These are phyloP conservation scores for Dysidea cf. avara DNA, from an alignment of 37 sponge, comb jelly and placozoan genomes.

Conservation along the genomic window DNA sequence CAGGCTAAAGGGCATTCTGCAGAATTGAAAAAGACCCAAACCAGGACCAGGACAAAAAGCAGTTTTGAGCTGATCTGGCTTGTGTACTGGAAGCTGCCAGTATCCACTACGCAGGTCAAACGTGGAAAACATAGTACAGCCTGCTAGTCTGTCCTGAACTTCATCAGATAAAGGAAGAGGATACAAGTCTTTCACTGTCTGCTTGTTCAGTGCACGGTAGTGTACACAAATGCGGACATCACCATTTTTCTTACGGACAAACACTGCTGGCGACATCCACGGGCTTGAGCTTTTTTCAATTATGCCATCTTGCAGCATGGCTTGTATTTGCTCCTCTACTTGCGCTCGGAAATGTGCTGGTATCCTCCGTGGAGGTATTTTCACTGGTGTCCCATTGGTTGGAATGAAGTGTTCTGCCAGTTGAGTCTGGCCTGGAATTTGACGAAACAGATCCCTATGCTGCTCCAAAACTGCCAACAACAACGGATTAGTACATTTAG, in stretches of 20 bases:
- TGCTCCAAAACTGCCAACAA: neutral
- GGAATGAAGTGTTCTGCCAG: no score
- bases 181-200: conserved; percentile 3
- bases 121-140: neutral
- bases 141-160: conserved; percentile 1
- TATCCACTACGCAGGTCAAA: neutral
- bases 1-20: conserved; percentile 24
- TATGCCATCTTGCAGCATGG: no score
- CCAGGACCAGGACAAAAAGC: conserved; percentile 32
- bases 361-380: no score
- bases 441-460: no score
- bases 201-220: neutral
- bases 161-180: neutral
- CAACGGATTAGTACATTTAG: no score
- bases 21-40: conserved; percentile 19
- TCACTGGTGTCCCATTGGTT: no score
- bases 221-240: neutral
- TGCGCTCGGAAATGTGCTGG: no score
- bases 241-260: conserved; percentile 1
- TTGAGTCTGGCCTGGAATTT: no score
- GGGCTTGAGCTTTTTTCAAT: neutral
- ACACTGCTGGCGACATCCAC: no score
- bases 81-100: conserved; percentile 15
- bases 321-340: no score
- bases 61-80: neutral